Base-by-base conservation (phyloP, 1,140 invertebrate species). In the Mactra quadrangularis region DNA sequence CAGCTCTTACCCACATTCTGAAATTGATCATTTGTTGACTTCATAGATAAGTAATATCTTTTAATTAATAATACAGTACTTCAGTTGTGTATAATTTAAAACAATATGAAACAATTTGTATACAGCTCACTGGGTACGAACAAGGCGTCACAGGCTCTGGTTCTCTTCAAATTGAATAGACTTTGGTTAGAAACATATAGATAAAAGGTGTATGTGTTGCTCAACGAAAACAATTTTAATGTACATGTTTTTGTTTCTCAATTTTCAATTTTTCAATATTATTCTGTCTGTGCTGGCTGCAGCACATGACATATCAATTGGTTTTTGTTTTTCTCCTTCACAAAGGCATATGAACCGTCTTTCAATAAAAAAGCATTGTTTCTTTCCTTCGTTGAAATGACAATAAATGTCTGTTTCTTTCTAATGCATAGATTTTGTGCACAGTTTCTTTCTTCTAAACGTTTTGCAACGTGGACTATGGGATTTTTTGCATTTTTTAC, bases 391-490 rank as follows among this genome's bases (percentile, higher is more conserved):
- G 62, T 57, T 3, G 82, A 76, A 25, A 78, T 57, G 38, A 7
- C 6, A 52, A 35, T 13, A 15, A 64, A 17, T 19, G 22, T 35
- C 22, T 6, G 25, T 57, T 33, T 62, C 7, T 55, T 52, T 57
- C 29, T 53, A 22, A 29, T 9, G n/a, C 31, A 9, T 53, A n/a
- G 19, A 22, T 29, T 22, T 33, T 64, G 13, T 25, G 1, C 7
- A 11, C 27, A 27, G 45, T 47, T 27, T 27, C n/a, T 35, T 79
- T 91, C 87, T 64, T 62, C 25, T 3, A 88, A 29, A 82, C 91
- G 81, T 47, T 88, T 89, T 15, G 85, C 53, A 70, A 90, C 53
- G 85, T 92, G 91, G 33, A 60, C 15, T 29, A 90, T 60, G 19
- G 89, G 87, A 82, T 72, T 60, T 52, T 87, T 79, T 68, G 77